A percentile compares a stretch with the other conserved stretches of the same genome.
phyloP scores from a whole-genome alignment of 2,888 invertebrate genomes.

The Laothoe populi region DNA sequence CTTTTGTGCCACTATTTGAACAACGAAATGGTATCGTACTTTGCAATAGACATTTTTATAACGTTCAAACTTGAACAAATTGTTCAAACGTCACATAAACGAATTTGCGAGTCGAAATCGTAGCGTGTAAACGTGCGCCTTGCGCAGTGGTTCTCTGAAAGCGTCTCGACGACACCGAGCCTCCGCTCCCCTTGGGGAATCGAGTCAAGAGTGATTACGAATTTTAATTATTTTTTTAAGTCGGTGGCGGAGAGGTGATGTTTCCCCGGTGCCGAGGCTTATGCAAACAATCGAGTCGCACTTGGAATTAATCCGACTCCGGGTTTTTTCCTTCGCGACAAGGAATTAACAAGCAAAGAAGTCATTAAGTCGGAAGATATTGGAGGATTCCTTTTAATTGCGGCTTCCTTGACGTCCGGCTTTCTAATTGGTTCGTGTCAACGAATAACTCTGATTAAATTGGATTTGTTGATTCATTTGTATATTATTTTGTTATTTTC shows the following conservation, averaged over 20 bases:
- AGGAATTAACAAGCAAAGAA: slow-evolving; percentile 85
- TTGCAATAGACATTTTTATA: slow-evolving; percentile 68
- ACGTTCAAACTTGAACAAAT: slow-evolving; percentile 59
- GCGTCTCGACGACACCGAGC: slow-evolving; percentile 54
- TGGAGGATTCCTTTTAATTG: slow-evolving; percentile 83
- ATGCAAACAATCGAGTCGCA: slow-evolving; percentile 85
- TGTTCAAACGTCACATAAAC: slow-evolving; percentile 59
- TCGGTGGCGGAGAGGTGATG: slow-evolving; percentile 83
- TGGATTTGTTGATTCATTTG: slow-evolving; percentile 57
- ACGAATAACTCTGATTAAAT: slow-evolving; percentile 69
- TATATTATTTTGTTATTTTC: slow-evolving; percentile 22
- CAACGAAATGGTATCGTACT: slow-evolving; percentile 55
- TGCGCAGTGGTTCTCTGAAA: slow-evolving; percentile 10
- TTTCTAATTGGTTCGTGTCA: slow-evolving; percentile 81
- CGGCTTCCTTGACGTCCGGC: slow-evolving; percentile 76
- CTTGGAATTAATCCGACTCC: slow-evolving; percentile 84
- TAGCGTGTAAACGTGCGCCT: slow-evolving; percentile 14
- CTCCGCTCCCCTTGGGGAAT: slow-evolving; percentile 64
- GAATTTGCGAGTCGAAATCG: slow-evolving; percentile 58
- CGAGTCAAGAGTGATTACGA: slow-evolving; percentile 85
- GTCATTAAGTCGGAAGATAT: slow-evolving; percentile 84
- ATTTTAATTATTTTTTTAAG: slow-evolving; percentile 86
- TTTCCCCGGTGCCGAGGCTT: slow-evolving; percentile 79
- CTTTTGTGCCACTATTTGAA: slow-evolving; percentile 67
- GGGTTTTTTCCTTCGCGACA: slow-evolving; percentile 81